Base-by-base conservation (phyloP, 2,888 invertebrate genomes). In the Brachyopa scutellaris region DNA sequence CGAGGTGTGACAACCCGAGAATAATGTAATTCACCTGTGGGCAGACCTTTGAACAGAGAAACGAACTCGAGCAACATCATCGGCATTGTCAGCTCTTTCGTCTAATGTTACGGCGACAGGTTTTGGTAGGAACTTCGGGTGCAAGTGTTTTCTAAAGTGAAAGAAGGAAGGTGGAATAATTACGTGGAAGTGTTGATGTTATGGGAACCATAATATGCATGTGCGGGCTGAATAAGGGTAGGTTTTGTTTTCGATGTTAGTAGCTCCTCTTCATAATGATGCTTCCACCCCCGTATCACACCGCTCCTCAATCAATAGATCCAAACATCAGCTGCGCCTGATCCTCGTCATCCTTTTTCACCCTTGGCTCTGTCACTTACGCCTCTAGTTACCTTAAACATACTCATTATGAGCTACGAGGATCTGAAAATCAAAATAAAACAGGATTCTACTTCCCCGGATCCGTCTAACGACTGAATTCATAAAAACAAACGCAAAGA, bases 1-100 rank as follows among this genome's bases (percentile, higher is more conserved):
- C 80, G 80, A 82, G 80, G 80, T 82, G 80, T 82, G 77, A 82
- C 80, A 77, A 70, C 29, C 64, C 59, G 53, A 66, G 77, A 77
- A 82, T 77, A 77, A 82, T 82, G 64, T 62, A 70, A 64, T 77
- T 69, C 80, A 82, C 80, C 80, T 82, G 80, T 82, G 66, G 77
- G 80, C 53, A 82, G 66, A 45, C 51, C 57, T 38, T 77, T 59
- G 23, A 38, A 62, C 33, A 38, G 31, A n/a, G 51, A 57, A 21
- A n/a, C 36, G 64, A 76, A 80, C 64, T 76, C 62, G 26, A 62
- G n/a, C 61, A 64, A 69, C 69, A 69, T 51, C 79, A 61, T 66
- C 72, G 53, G 31, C 61, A 42, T 38, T 42, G 45, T 53, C 79
- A 66, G 51, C 55, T 69, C 55, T 38, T 47, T 31, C 74, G 62